phyloP scores from a whole-genome alignment of 2,888 invertebrate genomes.

The Cerastis rubricosa region DNA sequence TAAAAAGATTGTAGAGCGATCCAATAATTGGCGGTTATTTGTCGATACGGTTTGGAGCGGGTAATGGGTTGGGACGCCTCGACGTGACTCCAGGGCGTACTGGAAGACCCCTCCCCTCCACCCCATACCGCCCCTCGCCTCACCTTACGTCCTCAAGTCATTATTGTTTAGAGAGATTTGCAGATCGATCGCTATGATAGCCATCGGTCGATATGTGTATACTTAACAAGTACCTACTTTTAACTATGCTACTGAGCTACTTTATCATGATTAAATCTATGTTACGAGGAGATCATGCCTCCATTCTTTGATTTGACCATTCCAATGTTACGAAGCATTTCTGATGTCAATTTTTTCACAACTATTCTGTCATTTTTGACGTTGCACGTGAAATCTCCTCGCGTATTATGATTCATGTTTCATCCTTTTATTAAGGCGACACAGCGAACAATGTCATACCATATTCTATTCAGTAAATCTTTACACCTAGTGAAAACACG shows the following conservation, averaged over 20 bases:
- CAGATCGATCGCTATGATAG: conserved; percentile 72
- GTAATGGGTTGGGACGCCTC: conserved; percentile 88
- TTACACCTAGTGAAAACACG: conserved; percentile 66
- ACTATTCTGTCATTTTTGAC: conserved; percentile 44
- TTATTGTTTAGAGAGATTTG: conserved; percentile 83
- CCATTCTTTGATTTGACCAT: conserved; percentile 40
- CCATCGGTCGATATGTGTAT: conserved; percentile 48
- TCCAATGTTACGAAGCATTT: conserved; percentile 19
- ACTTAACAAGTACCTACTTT: conserved; percentile 46
- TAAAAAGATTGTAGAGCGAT: conserved; percentile 91
- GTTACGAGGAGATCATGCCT: conserved; percentile 37
- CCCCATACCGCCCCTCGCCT: conserved; percentile 38
- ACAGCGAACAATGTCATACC: conserved; percentile 59
- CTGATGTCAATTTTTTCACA: conserved; percentile 36
- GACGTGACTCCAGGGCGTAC: conserved; percentile 85
- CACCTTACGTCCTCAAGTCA: conserved; percentile 62
- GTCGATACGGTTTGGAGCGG: conserved; percentile 90
- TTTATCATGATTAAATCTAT: conserved; percentile 59
- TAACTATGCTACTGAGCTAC: conserved; percentile 48
- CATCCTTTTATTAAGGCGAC: conserved; percentile 57
- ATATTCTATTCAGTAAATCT: conserved; percentile 67
- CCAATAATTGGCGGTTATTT: conserved; percentile 91
- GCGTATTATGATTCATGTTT: conserved; percentile 58
- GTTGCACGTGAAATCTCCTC: conserved; percentile 46
- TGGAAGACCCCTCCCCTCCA: conserved; percentile 61